A percentile compares a stretch with the other conserved stretches of the same genome.
These are phyloP conservation scores for Cotesia chilonis DNA, from an alignment of 1,140 invertebrate genomes.

Conservation along the genomic window DNA sequence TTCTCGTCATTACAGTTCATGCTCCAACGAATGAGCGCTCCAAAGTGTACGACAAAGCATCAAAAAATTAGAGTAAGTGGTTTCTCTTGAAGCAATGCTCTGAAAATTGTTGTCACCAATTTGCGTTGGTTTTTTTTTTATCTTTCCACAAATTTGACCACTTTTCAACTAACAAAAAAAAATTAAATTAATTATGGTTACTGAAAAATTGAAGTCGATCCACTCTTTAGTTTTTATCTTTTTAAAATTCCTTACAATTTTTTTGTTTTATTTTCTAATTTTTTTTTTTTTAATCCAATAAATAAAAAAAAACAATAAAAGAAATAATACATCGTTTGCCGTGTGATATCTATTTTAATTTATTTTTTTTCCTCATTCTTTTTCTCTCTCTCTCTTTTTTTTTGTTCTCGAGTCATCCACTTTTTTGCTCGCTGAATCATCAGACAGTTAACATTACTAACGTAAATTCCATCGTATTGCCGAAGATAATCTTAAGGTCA, in stretches of 20 bases:
- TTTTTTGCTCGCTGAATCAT: conserved; percentile 15
- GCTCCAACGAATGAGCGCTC: conserved; percentile 87
- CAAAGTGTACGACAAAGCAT: conserved; percentile 83
- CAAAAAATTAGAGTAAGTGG: conserved; percentile 91
- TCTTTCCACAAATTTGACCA: conserved; percentile 16
- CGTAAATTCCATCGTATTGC: conserved; percentile 35
- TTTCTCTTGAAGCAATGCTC: conserved; percentile 55
- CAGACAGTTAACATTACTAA: conserved; percentile 51
- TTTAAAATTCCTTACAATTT: not conserved
- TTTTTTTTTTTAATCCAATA: not conserved
- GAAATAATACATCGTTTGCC: not conserved
- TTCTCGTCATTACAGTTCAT: conserved; percentile 79
- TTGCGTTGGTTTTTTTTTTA: conserved; percentile 28
- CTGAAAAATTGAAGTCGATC: not conserved
- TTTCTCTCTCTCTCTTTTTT: conserved; percentile 21
- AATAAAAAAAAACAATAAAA: not conserved
- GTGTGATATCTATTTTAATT: conserved; percentile 9
- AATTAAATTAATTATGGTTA: not conserved
- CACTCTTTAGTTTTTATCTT: not conserved
- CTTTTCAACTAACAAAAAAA: conserved; percentile 9
- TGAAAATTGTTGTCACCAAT: conserved; percentile 49
- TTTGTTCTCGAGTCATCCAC: conserved; percentile 29
- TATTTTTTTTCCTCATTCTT: conserved; percentile 19
- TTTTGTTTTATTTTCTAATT: not conserved
- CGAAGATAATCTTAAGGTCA: conserved; percentile 28